phyloP scores from a whole-genome alignment of 2,113 vertebrate species.

The Odobenus rosmarus region DNA sequence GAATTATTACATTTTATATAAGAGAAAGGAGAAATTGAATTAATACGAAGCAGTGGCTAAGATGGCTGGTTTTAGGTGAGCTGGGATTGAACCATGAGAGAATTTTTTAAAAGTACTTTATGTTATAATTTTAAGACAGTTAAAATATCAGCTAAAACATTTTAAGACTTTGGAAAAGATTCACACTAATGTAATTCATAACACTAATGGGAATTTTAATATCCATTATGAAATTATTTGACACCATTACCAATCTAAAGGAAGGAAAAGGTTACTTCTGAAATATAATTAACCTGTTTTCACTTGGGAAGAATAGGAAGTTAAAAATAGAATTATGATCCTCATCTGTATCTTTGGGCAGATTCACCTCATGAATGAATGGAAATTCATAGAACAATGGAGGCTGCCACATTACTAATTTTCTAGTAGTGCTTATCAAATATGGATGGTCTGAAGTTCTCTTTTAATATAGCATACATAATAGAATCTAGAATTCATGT shows the following conservation, averaged over 20 bases:
- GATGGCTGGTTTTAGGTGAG: neutral
- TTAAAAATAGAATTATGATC: slow-evolving; percentile 77
- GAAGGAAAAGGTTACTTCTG: slow-evolving; percentile 78
- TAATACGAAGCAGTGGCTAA: neutral
- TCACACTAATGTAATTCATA: slow-evolving; percentile 77
- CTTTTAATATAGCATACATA: neutral
- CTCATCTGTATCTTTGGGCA: slow-evolving; percentile 65
- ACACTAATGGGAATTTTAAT: slow-evolving; percentile 79
- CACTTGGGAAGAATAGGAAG: slow-evolving; percentile 73
- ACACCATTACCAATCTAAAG: slow-evolving; percentile 73
- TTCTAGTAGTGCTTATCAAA: slow-evolving; percentile 31
- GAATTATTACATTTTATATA: neutral
- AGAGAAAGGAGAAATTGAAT: neutral
- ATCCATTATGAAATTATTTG: slow-evolving; percentile 80
- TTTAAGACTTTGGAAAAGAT: slow-evolving; percentile 77
- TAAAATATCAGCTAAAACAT: slow-evolving; percentile 75
- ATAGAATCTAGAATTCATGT: neutral
- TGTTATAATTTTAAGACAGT: slow-evolving; percentile 71
- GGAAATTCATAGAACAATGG: slow-evolving; percentile 61
- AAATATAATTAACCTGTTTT: slow-evolving; percentile 80
- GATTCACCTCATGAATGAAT: slow-evolving; percentile 61
- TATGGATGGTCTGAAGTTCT: slow-evolving; percentile 1
- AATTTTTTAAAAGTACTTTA: slow-evolving; percentile 56
- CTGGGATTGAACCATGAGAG: slow-evolving; percentile 32
- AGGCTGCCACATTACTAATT: slow-evolving; percentile 34